These are phyloP conservation scores for Anguilla megastoma DNA, from an alignment of 2,797 vertebrate species.

Conservation along the genomic window DNA sequence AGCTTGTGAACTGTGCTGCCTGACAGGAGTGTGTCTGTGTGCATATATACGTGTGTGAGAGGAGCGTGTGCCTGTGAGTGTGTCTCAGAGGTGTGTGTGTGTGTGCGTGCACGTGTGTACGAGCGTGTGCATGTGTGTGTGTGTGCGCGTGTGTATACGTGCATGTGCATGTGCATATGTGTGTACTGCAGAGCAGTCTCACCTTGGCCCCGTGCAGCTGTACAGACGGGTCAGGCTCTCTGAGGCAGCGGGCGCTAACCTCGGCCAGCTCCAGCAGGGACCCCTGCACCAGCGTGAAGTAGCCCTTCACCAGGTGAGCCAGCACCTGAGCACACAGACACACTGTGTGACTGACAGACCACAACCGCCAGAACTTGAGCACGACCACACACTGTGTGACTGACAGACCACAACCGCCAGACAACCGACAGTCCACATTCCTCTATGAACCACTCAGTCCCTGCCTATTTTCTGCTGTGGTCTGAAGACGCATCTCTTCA, in stretches of 20 bases:
- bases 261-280: constrained; percentile 84
- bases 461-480: too few relatives aligned
- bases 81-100: background rate
- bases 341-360: constrained; percentile 18
- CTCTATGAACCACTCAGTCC: too few relatives aligned
- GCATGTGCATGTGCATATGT: background rate
- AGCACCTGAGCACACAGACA: constrained; percentile 74
- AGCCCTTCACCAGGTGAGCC: constrained; percentile 87
- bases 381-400: too few relatives aligned
- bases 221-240: constrained; percentile 83
- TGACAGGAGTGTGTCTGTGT: too few relatives aligned
- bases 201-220: constrained; percentile 96
- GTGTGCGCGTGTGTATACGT: background rate
- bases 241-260: constrained; percentile 85
- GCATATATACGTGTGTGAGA: too few relatives aligned
- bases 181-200: constrained; percentile 32
- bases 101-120: background rate
- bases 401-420: too few relatives aligned
- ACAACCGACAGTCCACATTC: too few relatives aligned
- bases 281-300: constrained; percentile 80
- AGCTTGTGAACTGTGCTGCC: background rate
- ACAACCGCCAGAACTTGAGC: background rate
- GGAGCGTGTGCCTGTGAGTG: background rate
- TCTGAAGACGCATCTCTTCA: too few relatives aligned
- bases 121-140: background rate